Evolutionary conservation across 2,113 vertebrate species (phyloP).

Genomic region (Albula glossodonta): DNA sequence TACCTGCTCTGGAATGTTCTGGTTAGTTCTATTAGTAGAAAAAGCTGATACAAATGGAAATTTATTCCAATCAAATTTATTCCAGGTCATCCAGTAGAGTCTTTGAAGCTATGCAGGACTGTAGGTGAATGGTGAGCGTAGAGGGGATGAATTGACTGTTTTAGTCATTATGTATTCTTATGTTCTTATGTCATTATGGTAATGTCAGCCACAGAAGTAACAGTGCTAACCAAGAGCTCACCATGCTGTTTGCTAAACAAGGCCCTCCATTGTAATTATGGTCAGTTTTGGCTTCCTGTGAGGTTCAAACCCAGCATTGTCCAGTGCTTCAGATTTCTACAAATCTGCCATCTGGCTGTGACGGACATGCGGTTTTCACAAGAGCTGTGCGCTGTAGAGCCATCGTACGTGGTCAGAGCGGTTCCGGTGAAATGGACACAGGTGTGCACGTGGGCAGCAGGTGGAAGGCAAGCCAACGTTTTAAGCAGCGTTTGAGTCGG

Average conservation of each 20-base stretch:
- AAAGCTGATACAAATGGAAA: no score
- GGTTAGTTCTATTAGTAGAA: no score
- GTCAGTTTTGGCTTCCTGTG: neutral
- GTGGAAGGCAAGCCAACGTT: no score
- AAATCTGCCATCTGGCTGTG: neutral
- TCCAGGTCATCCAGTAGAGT: no score
- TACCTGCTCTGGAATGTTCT: no score
- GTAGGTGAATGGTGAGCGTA: no score
- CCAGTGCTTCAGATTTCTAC: neutral
- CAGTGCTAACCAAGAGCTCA: neutral
- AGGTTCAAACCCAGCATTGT: neutral
- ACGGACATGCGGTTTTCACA: neutral
- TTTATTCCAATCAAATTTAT: no score
- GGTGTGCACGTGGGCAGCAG: neutral
- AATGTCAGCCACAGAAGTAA: neutral
- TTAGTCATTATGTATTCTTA: no score
- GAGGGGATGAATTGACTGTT: no score
- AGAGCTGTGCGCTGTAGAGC: neutral
- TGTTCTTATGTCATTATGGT: no score
- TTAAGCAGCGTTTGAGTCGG: no score
- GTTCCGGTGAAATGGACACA: neutral
- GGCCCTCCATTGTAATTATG: neutral
- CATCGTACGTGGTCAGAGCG: neutral
- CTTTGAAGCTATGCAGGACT: no score
- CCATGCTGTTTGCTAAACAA: neutral